Conservation (phyloP, 2,797 vertebrate species). For the Huso huso region DNA sequence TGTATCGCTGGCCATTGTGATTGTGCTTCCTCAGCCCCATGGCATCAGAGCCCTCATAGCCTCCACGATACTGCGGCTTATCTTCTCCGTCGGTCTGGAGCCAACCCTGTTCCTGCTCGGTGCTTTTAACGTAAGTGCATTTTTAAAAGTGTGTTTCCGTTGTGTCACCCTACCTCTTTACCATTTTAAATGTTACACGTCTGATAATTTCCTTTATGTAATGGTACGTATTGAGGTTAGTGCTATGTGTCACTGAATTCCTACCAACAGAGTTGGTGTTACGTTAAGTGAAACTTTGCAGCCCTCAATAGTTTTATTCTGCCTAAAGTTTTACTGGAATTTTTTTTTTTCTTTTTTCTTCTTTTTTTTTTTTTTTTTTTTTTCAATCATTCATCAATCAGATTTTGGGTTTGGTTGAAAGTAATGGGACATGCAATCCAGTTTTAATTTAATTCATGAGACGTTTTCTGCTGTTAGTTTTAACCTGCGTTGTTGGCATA, state of each 20-base stretch:
- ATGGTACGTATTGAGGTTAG: slow-evolving; percentile 24
- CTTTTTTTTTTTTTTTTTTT: too few species aligned
- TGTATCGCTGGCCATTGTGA: slow-evolving; percentile 87
- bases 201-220: slow-evolving; percentile 11
- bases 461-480: too few species aligned
- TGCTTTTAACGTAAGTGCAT: slow-evolving; percentile 82
- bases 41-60: slow-evolving; percentile 91
- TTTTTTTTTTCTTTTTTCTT: too few species aligned
- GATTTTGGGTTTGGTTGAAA: too few species aligned
- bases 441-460: too few species aligned
- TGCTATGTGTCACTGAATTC: slow-evolving; percentile 38
- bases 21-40: slow-evolving; percentile 88
- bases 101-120: slow-evolving; percentile 89
- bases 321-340: too few species aligned
- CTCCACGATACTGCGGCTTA: slow-evolving; percentile 89
- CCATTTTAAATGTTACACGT: slow-evolving; percentile 4
- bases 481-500: too few species aligned
- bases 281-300: not conserved
- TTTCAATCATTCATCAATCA: too few species aligned
- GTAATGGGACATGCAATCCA: too few species aligned
- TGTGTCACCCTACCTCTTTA: not conserved
- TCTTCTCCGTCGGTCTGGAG: slow-evolving; percentile 90
- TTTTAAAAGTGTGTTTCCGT: not conserved
- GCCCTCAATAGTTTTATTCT: too few species aligned
- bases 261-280: not conserved